Evolutionary conservation across 2,113 vertebrate species (phyloP).

Genomic region (Psilopsiagon aurifrons): DNA sequence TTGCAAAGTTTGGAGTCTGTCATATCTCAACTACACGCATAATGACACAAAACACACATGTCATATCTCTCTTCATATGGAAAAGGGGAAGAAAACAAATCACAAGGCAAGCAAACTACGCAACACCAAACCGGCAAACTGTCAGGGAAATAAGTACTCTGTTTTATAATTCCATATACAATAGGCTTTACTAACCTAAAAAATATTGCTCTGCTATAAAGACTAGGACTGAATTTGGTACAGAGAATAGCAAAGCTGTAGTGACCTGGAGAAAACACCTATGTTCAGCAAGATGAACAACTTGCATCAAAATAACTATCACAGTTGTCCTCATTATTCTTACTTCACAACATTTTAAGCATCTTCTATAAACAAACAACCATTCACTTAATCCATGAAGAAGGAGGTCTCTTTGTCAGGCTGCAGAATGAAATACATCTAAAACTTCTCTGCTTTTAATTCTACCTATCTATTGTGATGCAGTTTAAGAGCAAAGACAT

Average conservation of each 20-base stretch:
- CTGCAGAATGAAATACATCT: not conserved
- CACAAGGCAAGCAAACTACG: not conserved
- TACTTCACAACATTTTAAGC: not conserved
- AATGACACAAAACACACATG: not conserved
- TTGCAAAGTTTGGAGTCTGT: not conserved
- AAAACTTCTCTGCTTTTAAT: not conserved
- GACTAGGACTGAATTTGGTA: not conserved
- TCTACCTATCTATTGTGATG: not conserved
- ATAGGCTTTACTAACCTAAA: not conserved
- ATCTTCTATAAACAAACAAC: not conserved
- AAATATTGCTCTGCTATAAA: not conserved
- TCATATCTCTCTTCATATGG: not conserved
- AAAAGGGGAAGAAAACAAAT: not conserved
- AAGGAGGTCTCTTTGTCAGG: not conserved
- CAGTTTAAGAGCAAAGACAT: not conserved
- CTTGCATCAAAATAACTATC: not conserved
- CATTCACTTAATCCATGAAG: not conserved
- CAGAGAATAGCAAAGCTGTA: not conserved
- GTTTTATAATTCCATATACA: not conserved
- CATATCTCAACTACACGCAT: not conserved
- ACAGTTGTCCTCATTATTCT: not conserved
- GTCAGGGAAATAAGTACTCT: not conserved
- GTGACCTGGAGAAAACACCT: not conserved
- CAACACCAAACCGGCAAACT: not conserved
- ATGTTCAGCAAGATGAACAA: fast-evolving